A percentile compares a stretch with the other conserved stretches of the same genome.
Evolutionary conservation across 2,888 invertebrate species (phyloP).

Genomic region (Stenodema calcarata): DNA sequence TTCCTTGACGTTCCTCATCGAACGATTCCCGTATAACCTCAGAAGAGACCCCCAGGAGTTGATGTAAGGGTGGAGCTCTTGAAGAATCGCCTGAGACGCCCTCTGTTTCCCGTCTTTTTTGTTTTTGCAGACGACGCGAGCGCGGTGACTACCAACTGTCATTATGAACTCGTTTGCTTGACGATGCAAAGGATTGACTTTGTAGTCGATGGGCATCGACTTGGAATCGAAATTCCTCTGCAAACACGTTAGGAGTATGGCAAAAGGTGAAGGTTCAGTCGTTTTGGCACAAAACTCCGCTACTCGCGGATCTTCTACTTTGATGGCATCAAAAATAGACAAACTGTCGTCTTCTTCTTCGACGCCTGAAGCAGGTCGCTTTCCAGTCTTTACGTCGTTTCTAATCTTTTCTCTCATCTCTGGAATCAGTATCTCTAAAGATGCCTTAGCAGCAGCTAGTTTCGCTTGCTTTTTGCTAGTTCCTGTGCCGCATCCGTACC

Average conservation of each 20-base stretch:
- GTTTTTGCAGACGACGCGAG: slow-evolving; percentile 91
- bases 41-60: slow-evolving; percentile 93
- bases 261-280: slow-evolving; percentile 93
- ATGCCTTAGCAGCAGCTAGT: slow-evolving; percentile 87
- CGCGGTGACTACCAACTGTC: slow-evolving; percentile 90
- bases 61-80: slow-evolving; percentile 93
- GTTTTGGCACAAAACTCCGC: slow-evolving; percentile 95
- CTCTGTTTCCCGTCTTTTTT: slow-evolving; percentile 96
- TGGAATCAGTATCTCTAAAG: slow-evolving; percentile 89
- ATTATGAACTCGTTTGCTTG: slow-evolving; percentile 94
- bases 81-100: slow-evolving; percentile 92
- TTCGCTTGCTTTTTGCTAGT: slow-evolving; percentile 96
- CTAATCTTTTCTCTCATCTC: slow-evolving; percentile 85
- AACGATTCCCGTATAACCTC: slow-evolving; percentile 89
- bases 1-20: slow-evolving; percentile 89
- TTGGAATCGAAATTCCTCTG: slow-evolving; percentile 91
- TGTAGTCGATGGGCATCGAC: slow-evolving; percentile 85
- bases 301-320: slow-evolving; percentile 92
- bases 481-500: slow-evolving; percentile 93
- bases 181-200: slow-evolving; percentile 84
- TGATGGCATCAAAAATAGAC: slow-evolving; percentile 89
- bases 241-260: slow-evolving; percentile 88
- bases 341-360: slow-evolving; percentile 51
- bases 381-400: slow-evolving; percentile 65
- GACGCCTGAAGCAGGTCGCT: slow-evolving; percentile 60